phyloP scores from a whole-genome alignment of 2,888 invertebrate genomes.

The Allophyes oxyacanthae region DNA sequence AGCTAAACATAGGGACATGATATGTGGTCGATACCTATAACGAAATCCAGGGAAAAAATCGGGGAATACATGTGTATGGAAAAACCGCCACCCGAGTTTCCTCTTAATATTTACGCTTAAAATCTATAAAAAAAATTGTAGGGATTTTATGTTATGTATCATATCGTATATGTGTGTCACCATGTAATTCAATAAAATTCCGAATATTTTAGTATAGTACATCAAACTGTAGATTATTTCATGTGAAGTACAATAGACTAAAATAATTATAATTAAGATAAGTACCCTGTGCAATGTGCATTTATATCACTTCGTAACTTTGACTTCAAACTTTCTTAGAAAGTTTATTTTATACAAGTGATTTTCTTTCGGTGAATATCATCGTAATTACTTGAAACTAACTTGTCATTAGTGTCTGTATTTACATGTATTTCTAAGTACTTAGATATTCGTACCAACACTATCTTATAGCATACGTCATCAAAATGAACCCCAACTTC shows the following conservation, averaged over 20 bases:
- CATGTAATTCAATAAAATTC: constrained; percentile 43
- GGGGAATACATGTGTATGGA: too few species aligned
- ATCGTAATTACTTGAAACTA: constrained; percentile 15
- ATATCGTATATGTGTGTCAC: constrained; percentile 48
- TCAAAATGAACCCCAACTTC: constrained; percentile 83
- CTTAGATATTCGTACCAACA: constrained; percentile 55
- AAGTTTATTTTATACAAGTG: constrained; percentile 33
- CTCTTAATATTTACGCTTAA: constrained; percentile 55
- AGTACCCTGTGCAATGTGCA: constrained; percentile 36
- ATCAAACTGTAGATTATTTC: constrained; percentile 46
- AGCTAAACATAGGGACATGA: too few species aligned
- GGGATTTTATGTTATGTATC: constrained; percentile 63
- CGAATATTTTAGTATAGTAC: constrained; percentile 44
- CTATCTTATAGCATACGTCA: constrained; percentile 68
- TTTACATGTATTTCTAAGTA: constrained; percentile 49
- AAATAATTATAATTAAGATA: constrained; percentile 37
- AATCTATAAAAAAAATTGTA: constrained; percentile 61
- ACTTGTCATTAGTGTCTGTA: constrained; percentile 37
- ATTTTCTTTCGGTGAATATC: constrained; percentile 24
- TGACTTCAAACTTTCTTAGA: constrained; percentile 43
- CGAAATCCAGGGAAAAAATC: too few species aligned
- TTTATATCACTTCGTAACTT: constrained; percentile 51
- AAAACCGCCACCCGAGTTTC: too few species aligned
- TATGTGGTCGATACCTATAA: too few species aligned
- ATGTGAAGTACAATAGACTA: constrained; percentile 56